Conservation (phyloP, 2,888 invertebrate genomes). For the Polymixis lichenea region DNA sequence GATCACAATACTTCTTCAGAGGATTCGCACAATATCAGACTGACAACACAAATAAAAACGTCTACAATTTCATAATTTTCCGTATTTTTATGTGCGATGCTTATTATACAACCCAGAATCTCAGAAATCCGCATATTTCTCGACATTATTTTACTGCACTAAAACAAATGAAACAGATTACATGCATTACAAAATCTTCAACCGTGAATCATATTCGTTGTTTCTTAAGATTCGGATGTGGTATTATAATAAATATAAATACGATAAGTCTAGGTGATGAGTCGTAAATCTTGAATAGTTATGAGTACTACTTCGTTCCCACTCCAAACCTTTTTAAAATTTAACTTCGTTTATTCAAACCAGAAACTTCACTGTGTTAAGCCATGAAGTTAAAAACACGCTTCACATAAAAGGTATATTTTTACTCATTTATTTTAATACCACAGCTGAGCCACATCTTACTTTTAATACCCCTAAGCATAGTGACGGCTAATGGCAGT, state of each 20-base stretch:
- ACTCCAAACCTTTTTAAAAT: background rate
- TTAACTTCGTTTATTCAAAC: constrained; percentile 20
- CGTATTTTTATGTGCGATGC: constrained; percentile 24
- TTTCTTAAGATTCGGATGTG: constrained; percentile 67
- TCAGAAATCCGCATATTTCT: constrained; percentile 27
- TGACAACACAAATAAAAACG: constrained; percentile 40
- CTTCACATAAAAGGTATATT: background rate
- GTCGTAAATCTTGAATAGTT: background rate
- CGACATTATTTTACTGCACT: constrained; percentile 50
- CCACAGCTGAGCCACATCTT: constrained; percentile 67
- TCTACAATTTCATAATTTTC: constrained; percentile 24
- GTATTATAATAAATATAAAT: constrained; percentile 61
- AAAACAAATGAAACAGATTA: constrained; percentile 48
- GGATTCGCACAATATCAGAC: constrained; percentile 35
- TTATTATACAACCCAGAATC: constrained; percentile 40
- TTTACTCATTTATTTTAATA: constrained; percentile 59
- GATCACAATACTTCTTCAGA: constrained; percentile 47
- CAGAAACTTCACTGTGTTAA: background rate
- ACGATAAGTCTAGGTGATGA: background rate
- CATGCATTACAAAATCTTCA: constrained; percentile 63
- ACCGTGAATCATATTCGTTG: constrained; percentile 73
- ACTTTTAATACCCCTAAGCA: constrained; percentile 67
- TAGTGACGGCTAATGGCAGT: constrained; percentile 66
- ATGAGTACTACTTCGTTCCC: background rate
- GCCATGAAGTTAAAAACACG: constrained; percentile 12